Percentiles rank a stretch among this genome's conserved stretches.
Evolutionary conservation across 2,888 invertebrate species (phyloP).

Genomic region (Pristionchus arcanus): DNA sequence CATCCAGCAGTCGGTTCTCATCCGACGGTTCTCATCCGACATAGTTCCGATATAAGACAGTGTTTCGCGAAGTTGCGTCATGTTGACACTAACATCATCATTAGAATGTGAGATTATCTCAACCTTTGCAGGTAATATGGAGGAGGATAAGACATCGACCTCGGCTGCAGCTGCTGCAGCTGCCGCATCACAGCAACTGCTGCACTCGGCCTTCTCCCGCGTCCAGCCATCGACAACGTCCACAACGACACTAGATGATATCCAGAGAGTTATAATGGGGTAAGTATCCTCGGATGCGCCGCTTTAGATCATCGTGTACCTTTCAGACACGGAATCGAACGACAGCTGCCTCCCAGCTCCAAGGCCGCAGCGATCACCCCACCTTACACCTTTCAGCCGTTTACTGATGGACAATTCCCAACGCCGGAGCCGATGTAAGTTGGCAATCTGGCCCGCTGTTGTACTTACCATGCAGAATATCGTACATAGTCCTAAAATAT

Average conservation of each 20-base stretch:
- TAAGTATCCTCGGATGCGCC: no score
- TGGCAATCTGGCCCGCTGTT: background rate
- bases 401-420: background rate
- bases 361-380: background rate
- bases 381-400: slow-evolving; percentile 36
- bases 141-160: background rate
- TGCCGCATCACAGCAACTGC: background rate
- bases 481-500: no score
- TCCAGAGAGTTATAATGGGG: no score
- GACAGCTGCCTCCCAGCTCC: background rate
- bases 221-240: background rate
- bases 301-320: background rate
- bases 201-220: background rate
- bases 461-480: no score
- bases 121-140: background rate
- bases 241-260: background rate
- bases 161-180: background rate
- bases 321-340: slow-evolving; percentile 11
- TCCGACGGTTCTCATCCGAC: no score
- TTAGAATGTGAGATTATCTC: no score
- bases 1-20: no score
- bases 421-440: slow-evolving; percentile 24
- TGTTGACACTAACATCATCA: background rate
- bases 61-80: background rate
- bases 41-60: no score